Base-by-base conservation (phyloP, 2,113 vertebrate genomes). In the Perca fluviatilis region DNA sequence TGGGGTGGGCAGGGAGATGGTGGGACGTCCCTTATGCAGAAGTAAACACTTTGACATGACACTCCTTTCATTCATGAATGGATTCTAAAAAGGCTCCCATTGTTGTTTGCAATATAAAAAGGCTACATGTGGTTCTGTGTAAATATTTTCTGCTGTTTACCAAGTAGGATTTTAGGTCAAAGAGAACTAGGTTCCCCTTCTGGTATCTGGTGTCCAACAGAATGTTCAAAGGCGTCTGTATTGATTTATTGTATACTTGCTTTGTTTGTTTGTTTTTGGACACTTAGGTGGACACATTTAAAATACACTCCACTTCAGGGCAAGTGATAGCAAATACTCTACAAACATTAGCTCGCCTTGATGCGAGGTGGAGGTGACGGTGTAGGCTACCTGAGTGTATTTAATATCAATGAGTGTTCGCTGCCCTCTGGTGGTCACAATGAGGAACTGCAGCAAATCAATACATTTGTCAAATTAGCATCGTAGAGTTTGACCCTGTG, bases 1-100 rank as follows among this genome's bases (percentile, higher is more conserved):
- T 60, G 89, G 86, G 85, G 25, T 76, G 67, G 65, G 72, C 71
- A 74, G 33, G 83, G 84, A 90, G 93, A 83, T 30, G 92, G 90
- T 83, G 93, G 91, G 93, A 91, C 88, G 85, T 88, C 84, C 82
- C 75, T 69, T 75, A 77, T 56, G 60, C 60, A 77, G 71, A 79
- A 84, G 76, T 84, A 88, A 86, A 87, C 83, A 88, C 36, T 50
- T 64, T 67, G 61, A 66, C 66, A 51, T 64, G 77, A 88, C 85
- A 89, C 80, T 81, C 80, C 77, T 77, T 86, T 84, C 88, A 92
- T 92, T 92, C 88, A 92, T 88, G 74, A 88, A 71, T 36, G 2
- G 25, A 68, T 67, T 70, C 23, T 30, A n/a, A 62, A 75, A 73
- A 76, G 23, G 30, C 11, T 27, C n/a, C 21, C 12, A 25, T 40